Base-by-base conservation (phyloP, 2,113 vertebrate species). In the Gopherus evgoodei region DNA sequence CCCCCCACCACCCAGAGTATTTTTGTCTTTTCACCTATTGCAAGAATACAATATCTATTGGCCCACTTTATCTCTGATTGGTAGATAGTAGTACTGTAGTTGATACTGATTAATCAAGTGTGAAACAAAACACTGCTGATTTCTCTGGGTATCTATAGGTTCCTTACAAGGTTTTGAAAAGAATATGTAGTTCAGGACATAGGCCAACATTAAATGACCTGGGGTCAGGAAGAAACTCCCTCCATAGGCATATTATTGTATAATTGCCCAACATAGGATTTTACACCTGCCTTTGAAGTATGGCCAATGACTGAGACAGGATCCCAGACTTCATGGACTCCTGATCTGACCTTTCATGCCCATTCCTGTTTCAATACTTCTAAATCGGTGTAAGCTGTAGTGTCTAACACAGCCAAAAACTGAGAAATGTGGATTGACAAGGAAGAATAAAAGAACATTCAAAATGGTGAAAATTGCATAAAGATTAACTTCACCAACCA, bases 41-140 rank as follows among this genome's bases (percentile, higher is more conserved):
- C 5, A 9, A 91, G 38, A 78, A 80, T 84, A 62, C 52, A 89
- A 86, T 50, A 62, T 17, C 7, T 83, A 8, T 79, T 90, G 87
- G 22, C 86, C 90, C 89, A 75, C 52, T 96, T 97, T 95, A 75
- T 75, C 54, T 83, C 49, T 86, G 38, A 93, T 54, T 87, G n/a
- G 76, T 31, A 93, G 78, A 84, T 38, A 84, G 8, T 2, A 5
- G 83, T 89, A 72, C 78, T 79, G 42, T 47, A 84, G 54, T 42
- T 78, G 83, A 94, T 22, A 87, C 57, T 57, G 19, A 84, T 47
- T 29, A 95, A 93, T 82, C 76, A 93, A 17, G 59, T 88, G 42
- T 75, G 29, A 96, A 97, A 59, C 13, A 14, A 80, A 81, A 59
- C 13, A 87, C 1, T 91, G 83, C 81, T 90, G 75, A 16, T 88